Base-by-base conservation (phyloP, 2,888 invertebrate genomes). In the Ptilodon capucinus region DNA sequence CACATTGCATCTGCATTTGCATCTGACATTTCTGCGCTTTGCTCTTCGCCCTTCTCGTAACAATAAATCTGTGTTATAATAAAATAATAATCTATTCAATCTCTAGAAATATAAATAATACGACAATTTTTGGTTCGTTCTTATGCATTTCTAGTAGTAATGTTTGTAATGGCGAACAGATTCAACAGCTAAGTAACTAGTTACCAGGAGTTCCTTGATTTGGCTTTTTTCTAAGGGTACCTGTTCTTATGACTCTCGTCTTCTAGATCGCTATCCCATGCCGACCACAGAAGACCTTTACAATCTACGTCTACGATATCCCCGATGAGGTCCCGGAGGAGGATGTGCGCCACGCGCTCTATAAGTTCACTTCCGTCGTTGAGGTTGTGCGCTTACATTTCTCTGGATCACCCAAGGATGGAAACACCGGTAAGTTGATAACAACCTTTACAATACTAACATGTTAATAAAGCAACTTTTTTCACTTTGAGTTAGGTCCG, bases 251-350 rank as follows among this genome's bases (percentile, higher is more conserved):
- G n/a, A n/a, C n/a, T 8, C n/a, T 57, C 40, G 40, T 42, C 0
- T 30, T 25, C 14, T 79, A 95, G 95, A 93, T 95, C 58, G 94
- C 95, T 32, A 96, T 97, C 69, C 96, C 96, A 4, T 97, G 97
- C 79, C 92, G 97, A 66, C 97, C 97, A 0, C 95, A 96, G 75
- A 96, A 96, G 88, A 96, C 96, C n/a, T 97, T 96, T 79, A 96
- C 95, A 5, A 91, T 96, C 57, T 94, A 95, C 80, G 96, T 96
- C 40, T 93, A 95, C 71, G 97, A 97, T 76, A 94, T 97, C 42
- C 97, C 97, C 0, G 95, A 95, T 64, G 96, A 97, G 73, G 90
- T 97, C 18, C 97, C 97, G 0, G 95, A 96, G 72, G 97, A 97
- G 65, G 97, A 97, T 79, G 94, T 97, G 18, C 92, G 96, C 35